A percentile compares a stretch with the other conserved stretches of the same genome.
phyloP scores from a whole-genome alignment of 53 echinoderm and acorn worm genomes.

The Patiria pectinifera region DNA sequence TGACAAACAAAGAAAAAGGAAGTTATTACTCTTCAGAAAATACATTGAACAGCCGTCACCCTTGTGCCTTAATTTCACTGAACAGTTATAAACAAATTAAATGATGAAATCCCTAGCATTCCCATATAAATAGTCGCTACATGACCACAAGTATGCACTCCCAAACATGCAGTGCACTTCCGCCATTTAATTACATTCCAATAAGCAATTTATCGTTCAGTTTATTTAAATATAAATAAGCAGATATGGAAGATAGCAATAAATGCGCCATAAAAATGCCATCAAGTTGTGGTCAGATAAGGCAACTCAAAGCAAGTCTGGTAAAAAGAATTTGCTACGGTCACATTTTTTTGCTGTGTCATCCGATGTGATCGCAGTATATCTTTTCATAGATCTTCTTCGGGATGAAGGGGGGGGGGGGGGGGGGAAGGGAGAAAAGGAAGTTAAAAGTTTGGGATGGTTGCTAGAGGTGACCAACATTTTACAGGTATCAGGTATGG shows the following conservation, averaged over 20 bases:
- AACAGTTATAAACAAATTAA: too few species aligned
- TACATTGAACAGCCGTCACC: not conserved
- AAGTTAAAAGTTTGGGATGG: too few species aligned
- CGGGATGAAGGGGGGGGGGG: too few species aligned
- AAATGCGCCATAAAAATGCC: conserved; percentile 1
- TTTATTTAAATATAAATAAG: not conserved
- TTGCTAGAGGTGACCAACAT: too few species aligned
- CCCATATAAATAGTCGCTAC: not conserved
- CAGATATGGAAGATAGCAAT: not conserved
- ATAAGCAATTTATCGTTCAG: not conserved
- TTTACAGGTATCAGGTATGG: too few species aligned
- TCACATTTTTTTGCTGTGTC: not conserved
- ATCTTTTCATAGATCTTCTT: too few species aligned
- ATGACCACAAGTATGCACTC: not conserved
- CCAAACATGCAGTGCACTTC: not conserved
- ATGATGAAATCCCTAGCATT: not conserved
- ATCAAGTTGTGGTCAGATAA: not conserved
- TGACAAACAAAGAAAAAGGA: too few species aligned
- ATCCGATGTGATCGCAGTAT: not conserved
- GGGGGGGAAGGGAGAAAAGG: too few species aligned
- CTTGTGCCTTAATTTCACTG: too few species aligned
- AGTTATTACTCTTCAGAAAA: not conserved
- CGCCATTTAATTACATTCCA: not conserved
- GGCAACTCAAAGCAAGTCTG: not conserved
- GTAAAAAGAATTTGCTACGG: not conserved